Percentiles rank a stretch among this genome's conserved stretches.
phyloP scores from a whole-genome alignment of 2,113 vertebrate species.

The Suricata suricatta region DNA sequence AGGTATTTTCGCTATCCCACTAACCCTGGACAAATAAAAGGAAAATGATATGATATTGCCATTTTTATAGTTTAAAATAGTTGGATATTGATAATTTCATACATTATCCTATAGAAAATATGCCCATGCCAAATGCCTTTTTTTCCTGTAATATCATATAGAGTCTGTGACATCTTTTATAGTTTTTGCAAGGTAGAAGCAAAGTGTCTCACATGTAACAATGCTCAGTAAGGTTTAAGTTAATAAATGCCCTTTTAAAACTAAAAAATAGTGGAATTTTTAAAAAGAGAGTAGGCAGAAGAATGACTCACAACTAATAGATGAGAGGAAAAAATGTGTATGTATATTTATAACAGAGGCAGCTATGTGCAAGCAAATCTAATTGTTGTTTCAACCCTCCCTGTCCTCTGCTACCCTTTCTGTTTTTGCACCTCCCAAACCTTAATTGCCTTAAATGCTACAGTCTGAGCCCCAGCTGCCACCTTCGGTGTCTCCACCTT shows the following conservation, averaged over 20 bases:
- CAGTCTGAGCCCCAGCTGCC: background rate
- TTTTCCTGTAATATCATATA: background rate
- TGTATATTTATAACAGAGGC: background rate
- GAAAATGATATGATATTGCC: background rate
- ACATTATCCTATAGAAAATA: background rate
- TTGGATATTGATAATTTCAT: background rate
- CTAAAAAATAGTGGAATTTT: background rate
- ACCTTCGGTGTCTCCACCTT: background rate
- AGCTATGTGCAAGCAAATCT: background rate
- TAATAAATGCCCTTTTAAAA: background rate
- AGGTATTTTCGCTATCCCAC: background rate
- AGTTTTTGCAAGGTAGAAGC: background rate
- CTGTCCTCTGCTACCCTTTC: background rate
- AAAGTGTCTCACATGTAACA: background rate
- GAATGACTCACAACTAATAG: background rate
- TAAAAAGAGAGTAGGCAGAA: background rate
- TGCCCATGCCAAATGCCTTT: background rate
- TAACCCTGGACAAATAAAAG: background rate
- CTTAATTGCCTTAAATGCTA: background rate
- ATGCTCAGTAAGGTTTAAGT: background rate
- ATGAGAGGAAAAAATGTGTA: background rate
- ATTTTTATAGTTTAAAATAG: background rate
- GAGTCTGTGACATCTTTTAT: background rate
- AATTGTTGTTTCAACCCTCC: background rate
- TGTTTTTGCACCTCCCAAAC: background rate